A percentile compares a stretch with the other conserved stretches of the same genome.
These are phyloP conservation scores for Atlantisia rogersi DNA, from an alignment of 2,113 vertebrate genomes.

Conservation along the genomic window DNA sequence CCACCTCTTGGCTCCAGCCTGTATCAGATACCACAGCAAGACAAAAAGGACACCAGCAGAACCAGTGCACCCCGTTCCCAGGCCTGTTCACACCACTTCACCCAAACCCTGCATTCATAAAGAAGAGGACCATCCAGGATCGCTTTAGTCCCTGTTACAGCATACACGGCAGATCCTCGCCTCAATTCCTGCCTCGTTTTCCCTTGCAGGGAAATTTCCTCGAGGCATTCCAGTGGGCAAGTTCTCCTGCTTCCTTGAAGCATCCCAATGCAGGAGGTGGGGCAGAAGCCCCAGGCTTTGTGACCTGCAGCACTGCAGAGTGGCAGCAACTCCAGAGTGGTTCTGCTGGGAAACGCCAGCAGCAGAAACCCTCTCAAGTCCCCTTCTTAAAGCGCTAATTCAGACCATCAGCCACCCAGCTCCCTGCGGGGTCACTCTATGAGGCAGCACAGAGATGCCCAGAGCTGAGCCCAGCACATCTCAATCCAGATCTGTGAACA, in stretches of 20 bases:
- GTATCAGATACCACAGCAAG: not conserved
- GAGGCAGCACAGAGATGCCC: not conserved
- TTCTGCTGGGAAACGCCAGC: not conserved
- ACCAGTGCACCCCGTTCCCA: not conserved
- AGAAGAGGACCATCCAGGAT: not conserved
- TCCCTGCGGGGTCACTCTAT: not conserved
- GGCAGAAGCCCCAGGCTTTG: not conserved
- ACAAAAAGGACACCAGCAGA: not conserved
- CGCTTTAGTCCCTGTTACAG: not conserved
- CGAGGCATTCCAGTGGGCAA: not conserved
- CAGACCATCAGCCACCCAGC: not conserved
- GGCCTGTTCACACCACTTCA: rapidly evolving
- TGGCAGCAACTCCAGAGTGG: not conserved
- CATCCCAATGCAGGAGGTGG: not conserved
- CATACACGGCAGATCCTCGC: not conserved
- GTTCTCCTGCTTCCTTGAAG: not conserved
- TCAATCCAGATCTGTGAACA: not conserved
- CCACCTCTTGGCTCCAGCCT: not conserved
- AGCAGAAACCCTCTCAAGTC: not conserved
- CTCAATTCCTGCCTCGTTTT: not conserved
- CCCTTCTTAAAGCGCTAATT: rapidly evolving
- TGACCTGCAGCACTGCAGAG: not conserved
- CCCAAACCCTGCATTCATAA: not conserved
- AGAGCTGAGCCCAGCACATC: not conserved
- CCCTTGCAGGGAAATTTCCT: not conserved